A percentile compares a stretch with the other conserved stretches of the same genome.
These are phyloP conservation scores for Pelusios castaneus DNA, from an alignment of 2,113 vertebrate species.

Conservation along the genomic window DNA sequence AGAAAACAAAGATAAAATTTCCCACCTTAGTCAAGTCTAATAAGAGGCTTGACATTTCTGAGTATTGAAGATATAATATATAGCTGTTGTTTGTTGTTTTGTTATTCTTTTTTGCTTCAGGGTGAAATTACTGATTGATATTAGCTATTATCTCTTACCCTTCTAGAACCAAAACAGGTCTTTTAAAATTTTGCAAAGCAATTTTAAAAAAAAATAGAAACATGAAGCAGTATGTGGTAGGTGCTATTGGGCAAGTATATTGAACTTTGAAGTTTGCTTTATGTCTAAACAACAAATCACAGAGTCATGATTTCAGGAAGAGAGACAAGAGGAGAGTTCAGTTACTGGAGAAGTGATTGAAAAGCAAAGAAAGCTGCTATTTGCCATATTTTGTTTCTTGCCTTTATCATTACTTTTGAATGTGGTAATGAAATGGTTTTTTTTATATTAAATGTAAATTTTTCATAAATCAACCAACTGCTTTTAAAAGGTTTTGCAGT, in stretches of 20 bases:
- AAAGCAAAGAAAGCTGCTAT: not conserved
- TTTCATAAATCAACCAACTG: not conserved
- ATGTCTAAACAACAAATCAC: not conserved
- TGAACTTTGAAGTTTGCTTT: not conserved
- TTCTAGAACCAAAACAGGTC: not conserved
- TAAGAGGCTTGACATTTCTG: not conserved
- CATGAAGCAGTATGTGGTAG: not conserved
- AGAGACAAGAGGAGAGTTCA: not conserved
- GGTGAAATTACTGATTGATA: not conserved
- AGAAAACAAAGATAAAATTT: not conserved
- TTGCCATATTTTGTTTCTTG: slow-evolving; percentile 1
- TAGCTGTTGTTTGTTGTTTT: not conserved
- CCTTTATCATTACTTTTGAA: slow-evolving; percentile 32
- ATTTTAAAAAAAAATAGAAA: not conserved
- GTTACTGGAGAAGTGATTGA: not conserved
- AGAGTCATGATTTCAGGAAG: not conserved
- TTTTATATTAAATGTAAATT: not conserved
- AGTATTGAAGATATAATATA: not conserved
- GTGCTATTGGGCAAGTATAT: accelerated
- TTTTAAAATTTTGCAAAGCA: not conserved
- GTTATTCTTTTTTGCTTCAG: not conserved
- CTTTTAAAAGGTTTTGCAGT: not conserved
- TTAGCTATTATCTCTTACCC: not conserved
- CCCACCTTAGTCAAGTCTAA: not conserved
- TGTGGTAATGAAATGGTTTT: slow-evolving; percentile 45